Percentiles rank a stretch among this genome's conserved stretches.
These are phyloP conservation scores for Drosophila lacicola DNA, from an alignment of 2,888 invertebrate genomes.

Conservation along the genomic window DNA sequence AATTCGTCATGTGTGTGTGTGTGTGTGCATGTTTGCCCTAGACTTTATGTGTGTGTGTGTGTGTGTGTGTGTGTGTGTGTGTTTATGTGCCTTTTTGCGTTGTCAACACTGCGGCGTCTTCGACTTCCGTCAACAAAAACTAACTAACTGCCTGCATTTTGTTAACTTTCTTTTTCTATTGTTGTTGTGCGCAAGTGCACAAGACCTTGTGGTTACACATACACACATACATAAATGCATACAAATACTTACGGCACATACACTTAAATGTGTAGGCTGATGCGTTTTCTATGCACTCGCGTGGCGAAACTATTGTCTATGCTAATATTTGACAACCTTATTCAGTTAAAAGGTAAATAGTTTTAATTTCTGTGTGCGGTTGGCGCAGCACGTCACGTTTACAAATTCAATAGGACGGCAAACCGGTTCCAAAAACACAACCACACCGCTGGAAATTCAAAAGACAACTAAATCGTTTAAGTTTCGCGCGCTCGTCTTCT, in stretches of 20 bases:
- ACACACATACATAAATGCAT: constrained; percentile 4
- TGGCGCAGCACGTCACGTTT: constrained; percentile 47
- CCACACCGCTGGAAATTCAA: constrained; percentile 70
- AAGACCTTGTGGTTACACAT: constrained; percentile 33
- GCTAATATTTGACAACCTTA: constrained; percentile 60
- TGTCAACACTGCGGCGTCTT: constrained; percentile 44
- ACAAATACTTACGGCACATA: constrained; percentile 28
- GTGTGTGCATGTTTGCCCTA: background rate
- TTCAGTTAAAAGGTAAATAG: constrained; percentile 51
- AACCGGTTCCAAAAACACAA: constrained; percentile 69
- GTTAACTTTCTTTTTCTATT: constrained; percentile 71
- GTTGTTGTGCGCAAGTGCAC: constrained; percentile 42
- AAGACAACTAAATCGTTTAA: constrained; percentile 61
- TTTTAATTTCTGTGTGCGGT: constrained; percentile 31
- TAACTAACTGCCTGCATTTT: constrained; percentile 50
- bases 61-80: constrained; percentile 11
- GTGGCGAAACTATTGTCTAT: constrained; percentile 22
- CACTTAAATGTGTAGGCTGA: constrained; percentile 4
- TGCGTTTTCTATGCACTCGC: constrained; percentile 61
- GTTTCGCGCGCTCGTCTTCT: constrained; percentile 46
- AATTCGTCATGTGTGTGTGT: constrained; percentile 14
- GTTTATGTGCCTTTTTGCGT: constrained; percentile 23
- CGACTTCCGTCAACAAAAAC: constrained; percentile 74
- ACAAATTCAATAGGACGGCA: constrained; percentile 35
- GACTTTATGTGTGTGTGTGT: background rate